phyloP scores from a whole-genome alignment of 2,888 invertebrate genomes.

The Panzeria rudis region DNA sequence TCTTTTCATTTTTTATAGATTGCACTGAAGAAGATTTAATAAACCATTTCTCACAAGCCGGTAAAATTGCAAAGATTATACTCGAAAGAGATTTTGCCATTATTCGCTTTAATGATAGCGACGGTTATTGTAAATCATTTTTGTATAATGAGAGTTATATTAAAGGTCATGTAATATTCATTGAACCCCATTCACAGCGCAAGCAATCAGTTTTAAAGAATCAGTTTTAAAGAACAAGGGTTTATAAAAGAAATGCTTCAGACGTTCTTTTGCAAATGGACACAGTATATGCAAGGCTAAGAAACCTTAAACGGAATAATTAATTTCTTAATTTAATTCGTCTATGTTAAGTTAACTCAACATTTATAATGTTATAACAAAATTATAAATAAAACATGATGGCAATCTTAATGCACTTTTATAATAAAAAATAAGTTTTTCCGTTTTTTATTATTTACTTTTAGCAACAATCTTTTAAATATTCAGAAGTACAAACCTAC shows the following conservation, averaged over 20 bases:
- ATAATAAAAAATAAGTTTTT: background rate
- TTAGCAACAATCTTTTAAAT: too few relatives aligned
- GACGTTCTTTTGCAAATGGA: constrained; percentile 63
- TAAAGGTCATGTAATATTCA: constrained; percentile 75
- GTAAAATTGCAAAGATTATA: constrained; percentile 74
- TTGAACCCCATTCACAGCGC: constrained; percentile 77
- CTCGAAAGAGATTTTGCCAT: constrained; percentile 72
- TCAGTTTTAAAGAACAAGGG: background rate
- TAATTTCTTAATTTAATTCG: background rate
- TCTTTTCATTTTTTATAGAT: constrained; percentile 35
- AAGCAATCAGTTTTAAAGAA: constrained; percentile 71
- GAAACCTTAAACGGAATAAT: constrained; percentile 21
- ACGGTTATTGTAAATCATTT: constrained; percentile 79
- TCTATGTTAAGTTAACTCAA: constrained; percentile 21
- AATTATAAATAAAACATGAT: constrained; percentile 13
- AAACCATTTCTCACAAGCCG: constrained; percentile 73
- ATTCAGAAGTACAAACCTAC: too few relatives aligned
- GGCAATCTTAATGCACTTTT: constrained; percentile 41
- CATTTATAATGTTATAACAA: constrained; percentile 18
- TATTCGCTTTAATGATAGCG: constrained; percentile 75
- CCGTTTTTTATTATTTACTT: too few relatives aligned
- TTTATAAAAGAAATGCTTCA: constrained; percentile 21
- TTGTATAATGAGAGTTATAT: constrained; percentile 75
- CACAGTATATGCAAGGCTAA: constrained; percentile 35
- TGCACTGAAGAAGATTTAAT: constrained; percentile 73